These are phyloP conservation scores for Ophiothrix spiculata DNA, from an alignment of 35 echinoderm and acorn worm species.

Conservation along the genomic window DNA sequence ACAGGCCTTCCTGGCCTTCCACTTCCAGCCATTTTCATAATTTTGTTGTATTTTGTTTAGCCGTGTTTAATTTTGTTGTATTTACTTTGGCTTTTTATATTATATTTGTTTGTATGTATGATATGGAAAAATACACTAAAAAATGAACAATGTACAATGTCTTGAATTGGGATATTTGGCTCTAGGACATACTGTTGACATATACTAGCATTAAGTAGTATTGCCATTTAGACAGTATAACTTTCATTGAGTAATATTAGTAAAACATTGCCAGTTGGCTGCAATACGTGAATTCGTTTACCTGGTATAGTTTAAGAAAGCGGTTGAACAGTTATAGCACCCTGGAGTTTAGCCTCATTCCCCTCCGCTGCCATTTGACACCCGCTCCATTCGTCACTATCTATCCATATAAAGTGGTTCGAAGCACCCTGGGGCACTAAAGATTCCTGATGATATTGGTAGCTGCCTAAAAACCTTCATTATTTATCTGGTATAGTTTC, in stretches of 20 bases:
- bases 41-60: no score
- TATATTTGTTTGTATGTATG: no score
- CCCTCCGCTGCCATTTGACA: conserved; percentile 43
- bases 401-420: conserved; percentile 65
- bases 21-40: no score
- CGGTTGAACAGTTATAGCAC: conserved; percentile 90
- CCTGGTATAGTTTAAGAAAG: conserved; percentile 67
- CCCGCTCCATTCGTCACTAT: conserved; percentile 78
- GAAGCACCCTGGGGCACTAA: conserved; percentile 31
- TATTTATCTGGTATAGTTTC: conserved; percentile 70
- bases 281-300: conserved; percentile 31
- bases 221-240: background rate
- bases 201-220: no score
- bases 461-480: background rate
- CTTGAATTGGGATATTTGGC: no score
- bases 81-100: no score
- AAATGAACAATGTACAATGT: no score
- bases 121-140: background rate
- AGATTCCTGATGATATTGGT: conserved; percentile 15
- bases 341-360: conserved; percentile 72
- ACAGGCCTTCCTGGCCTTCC: no score
- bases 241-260: no score
- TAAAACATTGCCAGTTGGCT: background rate
- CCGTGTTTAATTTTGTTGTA: no score
- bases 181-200: no score